These are phyloP conservation scores for Metellina segmentata DNA, from an alignment of 2,888 invertebrate genomes.

Conservation along the genomic window DNA sequence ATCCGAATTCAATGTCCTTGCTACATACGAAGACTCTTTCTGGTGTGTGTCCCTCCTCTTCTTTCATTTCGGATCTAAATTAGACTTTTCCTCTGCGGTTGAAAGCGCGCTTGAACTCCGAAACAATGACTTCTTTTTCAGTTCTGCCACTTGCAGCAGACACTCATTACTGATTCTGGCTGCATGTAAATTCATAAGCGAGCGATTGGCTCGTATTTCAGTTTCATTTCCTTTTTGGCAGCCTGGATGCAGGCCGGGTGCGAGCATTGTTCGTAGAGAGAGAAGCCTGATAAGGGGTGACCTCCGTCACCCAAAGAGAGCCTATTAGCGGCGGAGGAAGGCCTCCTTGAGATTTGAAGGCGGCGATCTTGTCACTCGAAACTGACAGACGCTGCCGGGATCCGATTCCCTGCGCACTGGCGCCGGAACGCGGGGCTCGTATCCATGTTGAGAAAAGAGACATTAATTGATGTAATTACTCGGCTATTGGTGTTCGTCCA, in stretches of 20 bases:
- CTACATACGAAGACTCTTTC: too few relatives aligned
- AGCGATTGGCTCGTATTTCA: slow-evolving; percentile 40
- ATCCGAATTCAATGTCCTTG: too few relatives aligned
- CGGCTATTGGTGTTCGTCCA: too few relatives aligned
- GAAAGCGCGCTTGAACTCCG: not conserved
- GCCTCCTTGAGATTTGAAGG: slow-evolving; percentile 46
- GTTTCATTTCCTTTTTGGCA: slow-evolving; percentile 9
- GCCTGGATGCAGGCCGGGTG: slow-evolving; percentile 29
- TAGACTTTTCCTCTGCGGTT: not conserved
- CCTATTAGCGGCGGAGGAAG: slow-evolving; percentile 49
- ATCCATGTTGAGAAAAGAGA: slow-evolving; percentile 6
- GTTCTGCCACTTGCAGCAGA: not conserved
- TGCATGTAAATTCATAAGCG: not conserved
- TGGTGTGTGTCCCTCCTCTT: too few relatives aligned
- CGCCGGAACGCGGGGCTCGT: not conserved
- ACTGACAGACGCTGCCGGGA: slow-evolving; percentile 44
- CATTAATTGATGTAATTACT: not conserved
- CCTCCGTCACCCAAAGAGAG: slow-evolving; percentile 24
- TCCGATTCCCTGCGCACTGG: slow-evolving; percentile 20
- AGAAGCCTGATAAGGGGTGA: slow-evolving; percentile 55
- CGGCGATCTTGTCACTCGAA: slow-evolving; percentile 44
- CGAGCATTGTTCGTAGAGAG: slow-evolving; percentile 18
- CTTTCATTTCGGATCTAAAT: not conserved
- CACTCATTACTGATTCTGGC: not conserved
- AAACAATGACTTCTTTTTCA: slow-evolving; percentile 26